phyloP scores from a whole-genome alignment of 1,140 invertebrate genomes.

The Cydia fagiglandana region DNA sequence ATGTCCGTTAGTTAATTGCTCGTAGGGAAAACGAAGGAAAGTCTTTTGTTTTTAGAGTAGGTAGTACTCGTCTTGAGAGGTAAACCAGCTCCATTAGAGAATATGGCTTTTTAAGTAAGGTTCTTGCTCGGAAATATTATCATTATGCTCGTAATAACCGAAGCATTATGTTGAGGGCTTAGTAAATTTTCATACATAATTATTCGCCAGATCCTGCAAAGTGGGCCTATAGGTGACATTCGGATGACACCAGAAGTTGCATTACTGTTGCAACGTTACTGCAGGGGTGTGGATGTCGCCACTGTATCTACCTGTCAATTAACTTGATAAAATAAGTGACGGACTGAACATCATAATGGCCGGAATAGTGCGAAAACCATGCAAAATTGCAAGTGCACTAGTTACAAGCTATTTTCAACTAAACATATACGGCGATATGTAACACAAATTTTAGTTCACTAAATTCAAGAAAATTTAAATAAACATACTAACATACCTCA shows the following conservation, averaged over 20 bases:
- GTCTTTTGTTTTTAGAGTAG: conserved; percentile 14
- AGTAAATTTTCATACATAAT: neutral
- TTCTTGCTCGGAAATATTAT: neutral
- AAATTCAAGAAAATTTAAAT: conserved; percentile 50
- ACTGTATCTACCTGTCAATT: too few relatives aligned
- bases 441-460: conserved; percentile 49
- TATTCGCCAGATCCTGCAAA: too few relatives aligned
- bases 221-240: too few relatives aligned
- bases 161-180: neutral
- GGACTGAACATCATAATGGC: too few relatives aligned
- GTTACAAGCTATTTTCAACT: conserved; percentile 55
- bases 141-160: neutral
- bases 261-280: too few relatives aligned
- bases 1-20: conserved; percentile 17
- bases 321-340: too few relatives aligned
- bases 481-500: conserved; percentile 42
- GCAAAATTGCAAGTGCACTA: conserved; percentile 51
- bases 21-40: conserved; percentile 14
- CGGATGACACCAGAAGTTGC: too few relatives aligned
- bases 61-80: conserved; percentile 22
- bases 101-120: neutral
- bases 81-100: conserved; percentile 25
- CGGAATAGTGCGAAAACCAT: conserved; percentile 35
- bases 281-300: too few relatives aligned
- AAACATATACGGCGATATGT: conserved; percentile 52